Base-by-base conservation (phyloP, 2,888 invertebrate genomes). In the Thera britannica region DNA sequence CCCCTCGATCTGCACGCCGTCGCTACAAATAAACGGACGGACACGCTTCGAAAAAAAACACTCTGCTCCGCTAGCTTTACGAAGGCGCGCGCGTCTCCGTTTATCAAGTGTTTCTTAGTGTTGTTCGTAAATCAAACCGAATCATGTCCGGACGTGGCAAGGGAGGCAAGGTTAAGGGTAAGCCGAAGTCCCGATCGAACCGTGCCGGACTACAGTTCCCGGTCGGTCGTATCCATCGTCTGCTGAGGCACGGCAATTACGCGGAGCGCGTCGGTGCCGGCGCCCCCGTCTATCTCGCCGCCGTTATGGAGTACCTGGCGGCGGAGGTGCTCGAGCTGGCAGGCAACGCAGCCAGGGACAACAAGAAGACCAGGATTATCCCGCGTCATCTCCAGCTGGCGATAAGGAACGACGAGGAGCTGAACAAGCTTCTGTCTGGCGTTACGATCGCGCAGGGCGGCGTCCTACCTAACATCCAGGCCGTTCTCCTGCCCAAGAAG, bases 301-400 rank as follows among this genome's bases (percentile, higher is more conserved):
- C 94, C 51, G 95, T 95, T 0, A 93, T 95, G 91, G 95, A 95
- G 77, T 95, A 95, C 76, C 80, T 95, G 59, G 95, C 96, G 12
- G 96, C 96, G 4, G 62, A 62, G 56, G 62, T 62, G 2, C 70
- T 65, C 35, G 64, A 64, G 58, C 49, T 64, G 58, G 64, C 64
- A 3, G 64, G 94, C 44, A 95, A 95, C 80, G 95, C 95, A 34
- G 95, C 95, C 1, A 88, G 95, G 62, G 96, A 96, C 82, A 96
- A 96, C 88, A 96, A 96, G 51, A 12, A 23, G 12, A 23, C 23
- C 12, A 23, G 51, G 12, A 51, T 51, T 7, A 23, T 23, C 23
- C 51, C 23, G 23, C 51, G 51, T 23, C 51, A 51, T 46, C 89
- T 97, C 11, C 97, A 97, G 82, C 81, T 23, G 23, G 23, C 23